A percentile compares a stretch with the other conserved stretches of the same genome.
Evolutionary conservation across 2,113 vertebrate genomes (phyloP).

Genomic region (Seriola dumerili): DNA sequence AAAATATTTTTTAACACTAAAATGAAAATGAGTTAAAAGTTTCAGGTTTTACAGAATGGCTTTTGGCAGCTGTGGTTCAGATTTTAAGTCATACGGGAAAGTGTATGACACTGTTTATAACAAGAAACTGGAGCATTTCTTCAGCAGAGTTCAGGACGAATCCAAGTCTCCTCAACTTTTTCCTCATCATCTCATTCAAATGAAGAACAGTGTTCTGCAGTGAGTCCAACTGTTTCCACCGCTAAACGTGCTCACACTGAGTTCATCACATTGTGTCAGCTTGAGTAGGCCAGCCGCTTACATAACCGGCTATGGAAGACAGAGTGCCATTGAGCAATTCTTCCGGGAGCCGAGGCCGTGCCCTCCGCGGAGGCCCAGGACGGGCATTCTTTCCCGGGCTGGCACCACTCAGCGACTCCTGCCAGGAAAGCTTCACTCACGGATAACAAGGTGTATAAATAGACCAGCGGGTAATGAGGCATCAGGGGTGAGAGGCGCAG

Average conservation of each 20-base stretch:
- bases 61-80: too few species aligned
- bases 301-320: slow-evolving; percentile 51
- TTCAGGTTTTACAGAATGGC: too few species aligned
- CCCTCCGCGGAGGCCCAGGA: slow-evolving; percentile 36
- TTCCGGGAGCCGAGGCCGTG: slow-evolving; percentile 35
- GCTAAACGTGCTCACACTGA: not conserved
- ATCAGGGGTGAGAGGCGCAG: slow-evolving; percentile 42
- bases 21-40: not conserved
- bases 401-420: slow-evolving; percentile 55
- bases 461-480: slow-evolving; percentile 63
- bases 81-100: not conserved
- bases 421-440: slow-evolving; percentile 86
- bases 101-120: not conserved
- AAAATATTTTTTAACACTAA: not conserved
- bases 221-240: not conserved
- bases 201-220: not conserved
- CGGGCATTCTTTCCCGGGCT: slow-evolving; percentile 66
- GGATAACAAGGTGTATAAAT: slow-evolving; percentile 91
- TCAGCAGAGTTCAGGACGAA: not conserved
- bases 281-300: slow-evolving; percentile 50
- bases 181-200: not conserved
- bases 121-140: not conserved
- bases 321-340: slow-evolving; percentile 47
- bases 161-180: slow-evolving; percentile 1
- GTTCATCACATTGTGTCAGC: slow-evolving; percentile 26